Conservation (phyloP, 1,140 invertebrate species). For the Drosophila simulans region DNA sequence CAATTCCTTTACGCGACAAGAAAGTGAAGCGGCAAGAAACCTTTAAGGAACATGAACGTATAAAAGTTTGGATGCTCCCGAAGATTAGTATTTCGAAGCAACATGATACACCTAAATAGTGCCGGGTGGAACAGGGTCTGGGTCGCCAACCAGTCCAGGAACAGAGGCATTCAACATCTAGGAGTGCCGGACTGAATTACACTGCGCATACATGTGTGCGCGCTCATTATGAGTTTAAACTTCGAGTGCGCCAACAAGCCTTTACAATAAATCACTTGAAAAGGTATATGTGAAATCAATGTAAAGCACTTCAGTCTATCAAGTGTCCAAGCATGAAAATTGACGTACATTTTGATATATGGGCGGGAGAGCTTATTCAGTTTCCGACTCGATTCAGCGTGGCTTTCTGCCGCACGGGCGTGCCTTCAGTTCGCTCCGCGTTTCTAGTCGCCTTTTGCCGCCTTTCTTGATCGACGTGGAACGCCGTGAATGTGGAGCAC, state of each 20-base stretch:
- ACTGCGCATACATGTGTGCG: conserved; percentile 34
- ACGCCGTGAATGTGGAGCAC: conserved; percentile 52
- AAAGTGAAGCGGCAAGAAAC: no score
- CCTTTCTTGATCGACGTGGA: conserved; percentile 45
- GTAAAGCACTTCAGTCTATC: conserved; percentile 82
- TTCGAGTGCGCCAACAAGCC: conserved; percentile 77
- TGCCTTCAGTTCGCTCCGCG: conserved; percentile 9
- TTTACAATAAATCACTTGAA: conserved; percentile 83
- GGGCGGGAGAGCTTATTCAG: conserved; percentile 29
- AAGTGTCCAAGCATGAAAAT: conserved; percentile 82
- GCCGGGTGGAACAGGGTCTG: conserved; percentile 2
- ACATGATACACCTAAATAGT: not conserved
- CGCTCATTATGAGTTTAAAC: conserved; percentile 71
- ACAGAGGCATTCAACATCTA: conserved; percentile 19
- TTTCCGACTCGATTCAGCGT: conserved; percentile 7
- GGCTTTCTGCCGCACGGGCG: not conserved
- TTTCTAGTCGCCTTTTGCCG: not conserved
- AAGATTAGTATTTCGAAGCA: not conserved
- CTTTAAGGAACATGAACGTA: no score
- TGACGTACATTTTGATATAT: conserved; percentile 83
- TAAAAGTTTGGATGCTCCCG: no score
- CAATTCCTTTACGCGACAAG: no score
- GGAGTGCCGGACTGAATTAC: conserved; percentile 19
- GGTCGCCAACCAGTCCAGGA: not conserved
- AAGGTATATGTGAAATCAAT: conserved; percentile 79